Conservation (phyloP, 2,797 vertebrate species). For the Crypturellus tataupa region DNA sequence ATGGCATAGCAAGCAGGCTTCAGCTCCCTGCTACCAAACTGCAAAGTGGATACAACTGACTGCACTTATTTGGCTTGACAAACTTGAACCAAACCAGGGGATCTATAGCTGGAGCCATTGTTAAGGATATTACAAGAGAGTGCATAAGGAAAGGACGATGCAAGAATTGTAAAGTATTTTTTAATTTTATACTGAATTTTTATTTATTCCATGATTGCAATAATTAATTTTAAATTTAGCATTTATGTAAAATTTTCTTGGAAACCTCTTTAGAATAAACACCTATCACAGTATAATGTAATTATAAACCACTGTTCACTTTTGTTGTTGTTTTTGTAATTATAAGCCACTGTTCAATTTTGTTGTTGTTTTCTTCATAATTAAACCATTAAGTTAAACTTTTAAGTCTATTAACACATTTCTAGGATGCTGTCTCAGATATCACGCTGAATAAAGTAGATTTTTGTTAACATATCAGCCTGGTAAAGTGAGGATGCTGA, state of each 20-base stretch:
- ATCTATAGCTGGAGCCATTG: background rate
- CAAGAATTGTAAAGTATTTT: background rate
- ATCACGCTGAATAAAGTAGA: background rate
- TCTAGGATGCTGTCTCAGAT: background rate
- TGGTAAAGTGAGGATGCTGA: background rate
- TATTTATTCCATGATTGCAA: background rate
- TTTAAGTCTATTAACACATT: background rate
- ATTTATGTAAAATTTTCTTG: background rate
- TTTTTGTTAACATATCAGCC: background rate
- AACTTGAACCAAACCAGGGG: background rate
- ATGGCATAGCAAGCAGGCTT: background rate
- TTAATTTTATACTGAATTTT: background rate
- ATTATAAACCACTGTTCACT: background rate
- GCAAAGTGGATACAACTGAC: accelerated
- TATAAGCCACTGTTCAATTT: background rate
- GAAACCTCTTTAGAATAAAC: background rate
- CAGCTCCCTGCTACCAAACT: background rate
- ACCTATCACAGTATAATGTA: background rate
- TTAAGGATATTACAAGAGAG: background rate
- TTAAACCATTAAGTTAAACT: background rate
- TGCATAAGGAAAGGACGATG: background rate
- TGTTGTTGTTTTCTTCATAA: background rate
- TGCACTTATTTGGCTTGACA: background rate
- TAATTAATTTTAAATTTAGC: background rate
- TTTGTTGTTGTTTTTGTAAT: background rate